Evolutionary conservation across 2,888 invertebrate species (phyloP).

Genomic region (Neoscelio sp.): DNA sequence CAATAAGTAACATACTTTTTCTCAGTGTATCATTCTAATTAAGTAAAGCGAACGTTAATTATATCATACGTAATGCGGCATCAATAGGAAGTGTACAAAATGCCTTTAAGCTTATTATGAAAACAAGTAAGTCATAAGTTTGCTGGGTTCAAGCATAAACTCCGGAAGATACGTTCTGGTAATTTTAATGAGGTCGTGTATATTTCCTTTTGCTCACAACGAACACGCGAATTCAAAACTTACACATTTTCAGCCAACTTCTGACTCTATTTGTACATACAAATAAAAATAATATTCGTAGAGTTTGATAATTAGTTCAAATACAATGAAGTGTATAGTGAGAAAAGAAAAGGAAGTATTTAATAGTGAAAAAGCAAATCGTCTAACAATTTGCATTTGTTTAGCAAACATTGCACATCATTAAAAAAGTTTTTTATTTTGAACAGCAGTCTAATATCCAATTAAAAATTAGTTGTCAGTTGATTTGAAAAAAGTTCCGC

Average conservation of each 20-base stretch:
- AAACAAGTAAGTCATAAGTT: conserved; percentile 41
- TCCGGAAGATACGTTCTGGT: conserved; percentile 32
- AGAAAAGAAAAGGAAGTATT: no score
- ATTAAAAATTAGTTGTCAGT: no score
- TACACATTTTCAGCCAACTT: conserved; percentile 34
- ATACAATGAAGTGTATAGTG: conserved; percentile 6
- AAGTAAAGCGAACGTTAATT: conserved; percentile 1
- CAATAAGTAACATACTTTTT: neutral
- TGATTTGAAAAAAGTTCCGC: no score
- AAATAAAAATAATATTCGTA: conserved; percentile 32
- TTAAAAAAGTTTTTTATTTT: no score
- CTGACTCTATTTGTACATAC: conserved; percentile 34
- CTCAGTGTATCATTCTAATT: neutral
- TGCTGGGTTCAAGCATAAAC: conserved; percentile 19
- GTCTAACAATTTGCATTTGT: no score
- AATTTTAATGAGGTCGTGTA: conserved; percentile 45
- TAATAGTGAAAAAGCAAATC: conserved; percentile 10
- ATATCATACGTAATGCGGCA: neutral
- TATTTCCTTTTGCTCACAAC: conserved; percentile 25
- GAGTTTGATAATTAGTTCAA: conserved; percentile 25
- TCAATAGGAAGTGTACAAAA: conserved; percentile 21
- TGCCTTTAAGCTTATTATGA: conserved; percentile 39
- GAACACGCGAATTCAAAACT: conserved; percentile 35
- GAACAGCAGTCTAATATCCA: no score
- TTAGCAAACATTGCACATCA: no score